Conservation (phyloP, 1,140 invertebrate genomes). For the Microplitis mediator region DNA sequence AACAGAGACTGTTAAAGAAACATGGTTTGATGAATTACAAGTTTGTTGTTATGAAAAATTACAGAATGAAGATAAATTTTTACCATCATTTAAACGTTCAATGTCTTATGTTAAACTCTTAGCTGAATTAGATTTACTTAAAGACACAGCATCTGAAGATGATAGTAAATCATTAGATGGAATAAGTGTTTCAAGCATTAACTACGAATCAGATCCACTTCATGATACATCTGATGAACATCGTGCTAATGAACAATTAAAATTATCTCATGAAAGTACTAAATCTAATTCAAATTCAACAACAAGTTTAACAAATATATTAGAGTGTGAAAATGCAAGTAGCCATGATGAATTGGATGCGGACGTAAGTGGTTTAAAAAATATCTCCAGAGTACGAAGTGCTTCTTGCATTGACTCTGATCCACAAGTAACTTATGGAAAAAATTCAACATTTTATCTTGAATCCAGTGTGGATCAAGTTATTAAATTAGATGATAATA, state of each 20-base stretch:
- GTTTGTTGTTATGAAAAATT: slow-evolving; percentile 72
- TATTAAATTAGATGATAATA: slow-evolving; percentile 46
- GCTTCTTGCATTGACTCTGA: slow-evolving; percentile 41
- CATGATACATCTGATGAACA: slow-evolving; percentile 41
- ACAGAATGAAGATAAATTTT: slow-evolving; percentile 69
- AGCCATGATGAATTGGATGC: slow-evolving; percentile 39
- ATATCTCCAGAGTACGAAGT: slow-evolving; percentile 36
- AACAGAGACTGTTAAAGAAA: slow-evolving; percentile 69
- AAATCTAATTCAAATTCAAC: slow-evolving; percentile 42
- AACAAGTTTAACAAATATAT: slow-evolving; percentile 37
- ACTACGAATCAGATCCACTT: slow-evolving; percentile 51
- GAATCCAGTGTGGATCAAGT: slow-evolving; percentile 47
- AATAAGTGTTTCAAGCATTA: slow-evolving; percentile 57
- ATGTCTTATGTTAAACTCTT: slow-evolving; percentile 76
- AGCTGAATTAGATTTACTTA: slow-evolving; percentile 76
- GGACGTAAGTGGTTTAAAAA: slow-evolving; percentile 15
- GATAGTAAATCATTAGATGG: slow-evolving; percentile 64
- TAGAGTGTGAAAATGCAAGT: slow-evolving; percentile 24
- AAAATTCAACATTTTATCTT: slow-evolving; percentile 42
- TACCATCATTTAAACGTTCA: slow-evolving; percentile 74
- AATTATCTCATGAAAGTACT: slow-evolving; percentile 28
- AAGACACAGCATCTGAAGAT: slow-evolving; percentile 65
- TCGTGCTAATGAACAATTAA: slow-evolving; percentile 22
- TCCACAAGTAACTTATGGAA: slow-evolving; percentile 34
- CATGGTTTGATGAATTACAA: slow-evolving; percentile 88